Conservation (phyloP, 2,113 vertebrate genomes). For the Aspidoscelis tigris region DNA sequence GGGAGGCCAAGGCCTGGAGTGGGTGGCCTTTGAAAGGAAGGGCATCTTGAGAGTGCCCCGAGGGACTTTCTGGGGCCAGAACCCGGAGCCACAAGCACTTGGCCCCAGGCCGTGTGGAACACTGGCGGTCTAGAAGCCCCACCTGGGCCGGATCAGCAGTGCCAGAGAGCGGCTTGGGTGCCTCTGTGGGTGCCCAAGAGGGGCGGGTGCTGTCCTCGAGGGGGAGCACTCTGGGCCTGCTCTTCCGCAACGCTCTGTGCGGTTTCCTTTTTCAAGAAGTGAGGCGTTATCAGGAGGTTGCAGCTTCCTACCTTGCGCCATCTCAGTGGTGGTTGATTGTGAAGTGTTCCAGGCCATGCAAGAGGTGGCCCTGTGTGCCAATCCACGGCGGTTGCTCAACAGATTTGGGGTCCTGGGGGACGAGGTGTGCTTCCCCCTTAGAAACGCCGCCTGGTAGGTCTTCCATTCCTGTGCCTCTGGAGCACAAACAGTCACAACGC, state of each 20-base stretch:
- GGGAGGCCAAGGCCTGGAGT: too few species aligned
- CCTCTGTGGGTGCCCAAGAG: neutral
- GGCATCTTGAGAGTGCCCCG: too few species aligned
- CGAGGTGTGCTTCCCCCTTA: too few species aligned
- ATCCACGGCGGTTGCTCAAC: neutral
- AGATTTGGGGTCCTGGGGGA: too few species aligned
- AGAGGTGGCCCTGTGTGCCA: neutral
- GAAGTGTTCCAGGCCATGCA: neutral
- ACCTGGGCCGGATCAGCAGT: neutral
- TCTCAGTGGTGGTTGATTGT: neutral
- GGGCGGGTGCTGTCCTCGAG: fast-evolving
- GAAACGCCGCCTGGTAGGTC: too few species aligned
- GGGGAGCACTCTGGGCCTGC: neutral
- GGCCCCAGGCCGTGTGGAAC: too few species aligned
- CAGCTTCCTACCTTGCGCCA: neutral
- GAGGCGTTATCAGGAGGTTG: neutral
- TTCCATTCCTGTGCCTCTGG: too few species aligned
- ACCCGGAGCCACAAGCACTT: too few species aligned
- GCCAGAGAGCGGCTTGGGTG: neutral
- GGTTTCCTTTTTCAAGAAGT: neutral
- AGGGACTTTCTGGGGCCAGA: too few species aligned
- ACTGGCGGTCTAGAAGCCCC: neutral
- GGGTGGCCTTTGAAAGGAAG: too few species aligned
- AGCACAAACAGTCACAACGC: too few species aligned
- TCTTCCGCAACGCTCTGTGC: neutral